Percentiles rank a stretch among this genome's conserved stretches.
These are phyloP conservation scores for Dreissena rostriformis DNA, from an alignment of 1,140 invertebrate species.

Conservation along the genomic window DNA sequence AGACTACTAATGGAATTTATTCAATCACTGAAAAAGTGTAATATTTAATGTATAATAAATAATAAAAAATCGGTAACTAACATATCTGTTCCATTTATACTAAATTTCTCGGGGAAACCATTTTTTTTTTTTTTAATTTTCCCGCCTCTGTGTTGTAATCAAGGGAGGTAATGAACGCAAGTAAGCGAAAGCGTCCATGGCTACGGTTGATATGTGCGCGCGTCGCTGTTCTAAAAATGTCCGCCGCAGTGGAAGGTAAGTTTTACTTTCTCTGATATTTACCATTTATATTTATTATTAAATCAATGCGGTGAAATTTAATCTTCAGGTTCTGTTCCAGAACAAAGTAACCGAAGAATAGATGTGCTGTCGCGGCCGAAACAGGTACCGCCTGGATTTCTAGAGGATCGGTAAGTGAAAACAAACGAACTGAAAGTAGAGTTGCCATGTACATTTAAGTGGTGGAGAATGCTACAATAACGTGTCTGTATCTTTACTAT, in stretches of 20 bases:
- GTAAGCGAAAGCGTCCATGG: slow-evolving; percentile 41
- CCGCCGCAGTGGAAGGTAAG: slow-evolving; percentile 47
- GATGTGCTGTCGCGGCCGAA: slow-evolving; percentile 47
- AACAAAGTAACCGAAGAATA: slow-evolving; percentile 10
- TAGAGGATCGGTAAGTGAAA: slow-evolving; percentile 49
- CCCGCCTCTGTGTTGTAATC: neutral
- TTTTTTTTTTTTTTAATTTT: neutral
- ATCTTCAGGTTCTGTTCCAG: slow-evolving; percentile 18
- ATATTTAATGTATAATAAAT: neutral
- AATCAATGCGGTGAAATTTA: neutral
- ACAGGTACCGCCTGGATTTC: slow-evolving; percentile 38
- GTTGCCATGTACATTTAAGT: neutral
- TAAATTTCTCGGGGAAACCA: neutral
- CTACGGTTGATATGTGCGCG: slow-evolving; percentile 37
- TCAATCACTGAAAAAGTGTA: neutral
- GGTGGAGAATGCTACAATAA: slow-evolving; percentile 12
- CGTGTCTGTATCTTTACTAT: too few relatives aligned
- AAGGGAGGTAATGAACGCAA: slow-evolving; percentile 28
- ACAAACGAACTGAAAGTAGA: slow-evolving; percentile 47
- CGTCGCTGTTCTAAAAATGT: slow-evolving; percentile 34
- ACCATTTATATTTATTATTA: neutral
- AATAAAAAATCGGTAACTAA: neutral
- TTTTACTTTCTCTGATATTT: neutral
- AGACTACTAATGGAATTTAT: neutral
- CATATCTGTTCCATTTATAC: neutral